Percentiles rank a stretch among this genome's conserved stretches.
phyloP scores from a whole-genome alignment of 2,797 vertebrate genomes.

The Syngnathus acus region DNA sequence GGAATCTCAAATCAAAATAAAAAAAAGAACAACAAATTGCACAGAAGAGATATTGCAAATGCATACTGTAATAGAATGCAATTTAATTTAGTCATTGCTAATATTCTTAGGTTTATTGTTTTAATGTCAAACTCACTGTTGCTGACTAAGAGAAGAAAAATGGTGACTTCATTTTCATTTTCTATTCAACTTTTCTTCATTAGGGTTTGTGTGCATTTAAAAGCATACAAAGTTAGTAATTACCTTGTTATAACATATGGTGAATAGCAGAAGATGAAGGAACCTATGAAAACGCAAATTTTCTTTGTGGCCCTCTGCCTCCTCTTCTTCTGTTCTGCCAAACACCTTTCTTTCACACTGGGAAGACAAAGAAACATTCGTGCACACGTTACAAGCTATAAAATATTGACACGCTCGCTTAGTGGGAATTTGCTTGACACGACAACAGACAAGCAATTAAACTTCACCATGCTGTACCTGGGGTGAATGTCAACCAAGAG shows the following conservation, averaged over 20 bases:
- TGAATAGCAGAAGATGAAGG: conserved; percentile 77
- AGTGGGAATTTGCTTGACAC: neutral
- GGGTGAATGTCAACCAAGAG: conserved; percentile 76
- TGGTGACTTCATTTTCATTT: neutral
- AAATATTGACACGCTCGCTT: neutral
- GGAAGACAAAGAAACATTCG: neutral
- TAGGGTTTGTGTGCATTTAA: neutral
- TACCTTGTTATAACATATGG: conserved; percentile 78
- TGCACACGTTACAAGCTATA: neutral
- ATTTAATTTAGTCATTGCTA: neutral
- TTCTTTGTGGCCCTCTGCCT: conserved; percentile 71
- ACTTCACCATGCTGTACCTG: conserved; percentile 38
- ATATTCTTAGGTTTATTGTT: neutral
- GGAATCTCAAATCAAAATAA: neutral
- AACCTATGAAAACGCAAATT: conserved; percentile 77
- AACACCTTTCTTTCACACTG: conserved; percentile 76
- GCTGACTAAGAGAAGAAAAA: neutral
- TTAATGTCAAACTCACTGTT: neutral
- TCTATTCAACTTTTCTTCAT: neutral
- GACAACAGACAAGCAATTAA: neutral
- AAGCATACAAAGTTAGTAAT: neutral
- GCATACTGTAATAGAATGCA: neutral
- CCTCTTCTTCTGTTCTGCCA: conserved; percentile 72
- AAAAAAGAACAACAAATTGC: neutral
- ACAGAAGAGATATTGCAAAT: neutral